Conservation (phyloP, 2,113 vertebrate genomes). For the Morphnarchus princeps region DNA sequence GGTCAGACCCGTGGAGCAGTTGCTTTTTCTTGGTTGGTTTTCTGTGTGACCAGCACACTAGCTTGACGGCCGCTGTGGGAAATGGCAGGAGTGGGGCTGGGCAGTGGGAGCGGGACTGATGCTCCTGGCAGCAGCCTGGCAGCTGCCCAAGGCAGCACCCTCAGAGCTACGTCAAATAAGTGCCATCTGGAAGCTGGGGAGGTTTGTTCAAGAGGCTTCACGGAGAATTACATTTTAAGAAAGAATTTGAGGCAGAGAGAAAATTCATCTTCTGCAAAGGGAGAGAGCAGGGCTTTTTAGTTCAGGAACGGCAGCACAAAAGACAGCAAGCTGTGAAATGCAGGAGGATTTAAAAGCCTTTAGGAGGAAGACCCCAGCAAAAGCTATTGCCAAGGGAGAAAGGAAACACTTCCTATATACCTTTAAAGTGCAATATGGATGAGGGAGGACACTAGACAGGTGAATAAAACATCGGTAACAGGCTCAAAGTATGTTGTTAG, state of each 20-base stretch:
- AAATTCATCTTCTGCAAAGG: neutral
- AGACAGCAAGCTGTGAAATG: neutral
- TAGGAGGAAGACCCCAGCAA: neutral
- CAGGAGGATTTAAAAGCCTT: neutral
- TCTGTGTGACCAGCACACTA: neutral
- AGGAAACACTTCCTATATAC: neutral
- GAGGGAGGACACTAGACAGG: neutral
- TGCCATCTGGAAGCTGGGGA: neutral
- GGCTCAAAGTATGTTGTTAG: neutral
- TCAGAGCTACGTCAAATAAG: neutral
- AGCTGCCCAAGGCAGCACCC: neutral
- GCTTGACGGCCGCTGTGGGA: neutral
- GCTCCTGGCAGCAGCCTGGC: neutral
- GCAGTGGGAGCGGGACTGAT: accelerated
- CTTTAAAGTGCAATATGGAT: neutral
- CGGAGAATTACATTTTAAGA: neutral
- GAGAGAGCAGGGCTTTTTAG: neutral
- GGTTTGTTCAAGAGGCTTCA: neutral
- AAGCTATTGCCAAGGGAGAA: neutral
- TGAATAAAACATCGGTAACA: neutral
- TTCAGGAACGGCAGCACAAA: accelerated
- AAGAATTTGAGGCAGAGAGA: neutral
- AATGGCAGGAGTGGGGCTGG: neutral
- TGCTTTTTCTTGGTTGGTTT: neutral
- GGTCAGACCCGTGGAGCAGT: neutral